Base-by-base conservation (phyloP, 92 coral and sea anemone species). In the Pocillopora grandis region DNA sequence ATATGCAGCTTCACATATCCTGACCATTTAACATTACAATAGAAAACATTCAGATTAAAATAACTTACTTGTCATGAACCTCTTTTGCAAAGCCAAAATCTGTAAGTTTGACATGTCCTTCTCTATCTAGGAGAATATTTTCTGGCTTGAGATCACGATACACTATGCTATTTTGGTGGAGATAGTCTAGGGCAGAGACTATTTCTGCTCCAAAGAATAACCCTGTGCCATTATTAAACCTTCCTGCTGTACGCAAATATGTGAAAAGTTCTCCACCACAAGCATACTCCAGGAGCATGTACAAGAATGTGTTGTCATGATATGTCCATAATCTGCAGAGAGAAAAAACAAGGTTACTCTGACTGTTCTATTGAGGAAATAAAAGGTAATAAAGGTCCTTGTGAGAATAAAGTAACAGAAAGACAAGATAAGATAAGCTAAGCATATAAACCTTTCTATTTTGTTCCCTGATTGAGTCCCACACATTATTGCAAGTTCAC, bases 11-110 rank as follows among this genome's bases (percentile, higher is more conserved):
- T 3, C 13, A 16, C 61, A 58, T 31, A 58, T 23, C 58, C 16
- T 1, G 2, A 2, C 8, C 56, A 5, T 35, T 18, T 37, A 62
- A 15, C 56, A 55, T 37, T 14, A 11, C 3, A 42, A 3, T 42
- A 42, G 8, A 42, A 42, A 42, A 42, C 8, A 15, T 10, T 12
- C 42, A 36, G 3, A 1, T 17, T 59, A 18, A 66, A 17, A 61
- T n/a, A 49, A 90, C 98, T 84, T 87, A 96, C 99, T 96, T 96
- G 91, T 96, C 99, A 59, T 91, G 98, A 23, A 96, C 99, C 68
- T 92, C 97, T 85, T 96, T 96, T 9, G 99, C 99, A 88, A 96
- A 96, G 71, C 99, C 99, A 94, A 96, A 96, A 88, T 96, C 99
- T 72, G 99, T 96, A 84, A 96, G 90, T 84, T 96, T 96, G 56